Conservation (phyloP, 37 sponge, comb jelly and placozoan genomes). For the Axinella damicornis region DNA sequence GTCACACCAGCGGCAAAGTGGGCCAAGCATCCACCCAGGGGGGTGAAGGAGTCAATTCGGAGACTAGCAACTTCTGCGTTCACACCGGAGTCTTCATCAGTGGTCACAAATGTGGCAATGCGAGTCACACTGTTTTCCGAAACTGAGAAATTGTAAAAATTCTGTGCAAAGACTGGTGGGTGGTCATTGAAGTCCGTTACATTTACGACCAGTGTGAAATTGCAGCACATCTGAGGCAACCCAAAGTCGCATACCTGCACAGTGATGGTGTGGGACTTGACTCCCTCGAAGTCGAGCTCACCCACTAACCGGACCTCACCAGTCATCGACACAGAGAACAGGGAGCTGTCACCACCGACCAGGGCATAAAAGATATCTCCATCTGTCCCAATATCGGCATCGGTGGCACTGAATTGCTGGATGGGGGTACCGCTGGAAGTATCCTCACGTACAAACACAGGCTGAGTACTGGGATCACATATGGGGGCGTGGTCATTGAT, state of each 20-base stretch:
- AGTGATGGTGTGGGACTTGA: conserved; percentile 12
- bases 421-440: neutral
- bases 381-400: conserved; percentile 59
- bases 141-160: conserved; percentile 15
- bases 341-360: conserved; percentile 18
- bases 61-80: conserved; percentile 43
- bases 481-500: conserved; percentile 78
- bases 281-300: conserved; percentile 35
- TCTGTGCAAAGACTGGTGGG: conserved; percentile 44
- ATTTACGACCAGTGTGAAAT: conserved; percentile 23
- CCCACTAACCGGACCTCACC: conserved; percentile 25
- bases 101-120: conserved; percentile 22
- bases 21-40: conserved; percentile 36
- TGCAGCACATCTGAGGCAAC: conserved; percentile 49
- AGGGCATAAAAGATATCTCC: conserved; percentile 41
- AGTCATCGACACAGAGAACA: neutral
- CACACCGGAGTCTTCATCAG: conserved; percentile 67
- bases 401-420: conserved; percentile 41
- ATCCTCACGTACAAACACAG: conserved; percentile 35
- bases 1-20: neutral
- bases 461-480: conserved; percentile 4
- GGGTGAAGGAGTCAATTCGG: conserved; percentile 17
- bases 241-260: conserved; percentile 56
- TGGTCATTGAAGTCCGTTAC: conserved; percentile 63
- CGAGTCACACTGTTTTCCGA: conserved; percentile 33